Percentiles rank a stretch among this genome's conserved stretches.
Conservation (phyloP, 2,888 invertebrate species). For the Agrenia bidenticulata region DNA sequence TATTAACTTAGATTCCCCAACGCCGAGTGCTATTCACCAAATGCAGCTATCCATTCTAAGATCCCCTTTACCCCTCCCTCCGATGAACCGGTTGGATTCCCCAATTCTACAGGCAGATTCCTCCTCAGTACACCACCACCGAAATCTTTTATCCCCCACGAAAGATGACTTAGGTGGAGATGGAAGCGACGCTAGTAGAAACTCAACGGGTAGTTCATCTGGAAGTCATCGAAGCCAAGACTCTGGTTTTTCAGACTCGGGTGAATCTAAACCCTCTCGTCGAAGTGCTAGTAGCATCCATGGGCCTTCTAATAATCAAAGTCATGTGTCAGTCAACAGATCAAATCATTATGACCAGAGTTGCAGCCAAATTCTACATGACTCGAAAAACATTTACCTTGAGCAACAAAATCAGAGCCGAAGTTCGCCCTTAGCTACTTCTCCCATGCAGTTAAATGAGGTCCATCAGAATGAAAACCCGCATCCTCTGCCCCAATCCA, state of each 20-base stretch:
- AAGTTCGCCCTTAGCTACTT: neutral
- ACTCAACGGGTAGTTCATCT: conserved; percentile 52
- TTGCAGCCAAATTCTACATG: conserved; percentile 8
- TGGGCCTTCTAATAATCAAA: neutral
- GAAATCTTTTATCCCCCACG: conserved; percentile 6
- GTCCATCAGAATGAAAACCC: neutral
- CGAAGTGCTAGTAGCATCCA: neutral
- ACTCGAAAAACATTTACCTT: neutral
- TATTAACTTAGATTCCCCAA: conserved; percentile 3
- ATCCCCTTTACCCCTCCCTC: neutral
- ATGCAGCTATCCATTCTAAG: conserved; percentile 29
- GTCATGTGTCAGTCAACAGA: conserved; percentile 10
- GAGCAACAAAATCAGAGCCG: neutral
- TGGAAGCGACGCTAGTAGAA: conserved; percentile 49
- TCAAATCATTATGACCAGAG: neutral
- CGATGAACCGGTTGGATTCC: neutral
- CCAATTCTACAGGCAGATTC: neutral
- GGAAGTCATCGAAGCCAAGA: conserved; percentile 73
- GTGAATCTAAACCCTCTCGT: conserved; percentile 54
- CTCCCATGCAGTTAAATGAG: neutral
- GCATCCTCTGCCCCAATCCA: neutral
- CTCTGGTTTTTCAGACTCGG: conserved; percentile 78
- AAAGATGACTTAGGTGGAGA: conserved; percentile 31
- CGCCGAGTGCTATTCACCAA: conserved; percentile 23
- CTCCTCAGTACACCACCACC: neutral